A percentile compares a stretch with the other conserved stretches of the same genome.
These are phyloP conservation scores for Chascanopsetta lugubris DNA, from an alignment of 2,113 vertebrate species.

Conservation along the genomic window DNA sequence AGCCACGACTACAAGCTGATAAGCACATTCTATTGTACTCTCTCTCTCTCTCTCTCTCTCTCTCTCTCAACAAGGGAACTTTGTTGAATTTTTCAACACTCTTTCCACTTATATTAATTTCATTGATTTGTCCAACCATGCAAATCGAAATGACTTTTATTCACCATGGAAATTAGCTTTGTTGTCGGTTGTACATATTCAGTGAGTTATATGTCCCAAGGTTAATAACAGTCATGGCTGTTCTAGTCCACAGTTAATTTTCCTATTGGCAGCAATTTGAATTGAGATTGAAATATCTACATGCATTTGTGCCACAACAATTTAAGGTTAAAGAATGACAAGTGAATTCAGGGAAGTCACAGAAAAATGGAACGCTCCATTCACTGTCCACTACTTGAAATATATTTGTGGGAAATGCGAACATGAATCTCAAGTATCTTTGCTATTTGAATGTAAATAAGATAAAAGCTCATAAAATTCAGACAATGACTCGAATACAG, in stretches of 20 bases:
- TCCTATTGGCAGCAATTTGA: slow-evolving; percentile 72
- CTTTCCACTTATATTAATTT: slow-evolving; percentile 33
- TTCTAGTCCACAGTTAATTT: slow-evolving; percentile 60
- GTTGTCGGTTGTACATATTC: slow-evolving; percentile 48
- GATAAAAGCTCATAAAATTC: slow-evolving; percentile 21
- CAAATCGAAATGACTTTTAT: slow-evolving; percentile 47
- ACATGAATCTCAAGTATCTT: slow-evolving; percentile 34
- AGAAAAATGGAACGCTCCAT: slow-evolving; percentile 47
- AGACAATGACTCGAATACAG: slow-evolving; percentile 61
- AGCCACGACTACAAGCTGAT: slow-evolving; percentile 22
- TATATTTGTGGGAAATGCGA: slow-evolving; percentile 61
- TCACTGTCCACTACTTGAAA: slow-evolving; percentile 73
- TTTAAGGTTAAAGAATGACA: slow-evolving; percentile 70
- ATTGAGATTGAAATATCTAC: slow-evolving; percentile 63
- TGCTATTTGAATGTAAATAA: slow-evolving; percentile 65
- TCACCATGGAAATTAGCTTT: slow-evolving; percentile 56
- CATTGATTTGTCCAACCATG: slow-evolving; percentile 39
- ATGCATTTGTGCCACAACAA: slow-evolving; percentile 61
- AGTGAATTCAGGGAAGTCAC: slow-evolving; percentile 65
- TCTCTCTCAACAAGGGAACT: slow-evolving; percentile 17
- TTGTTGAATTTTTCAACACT: slow-evolving; percentile 8
- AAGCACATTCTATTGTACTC: slow-evolving; percentile 8
- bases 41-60: slow-evolving; percentile 10
- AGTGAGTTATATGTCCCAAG: slow-evolving; percentile 29
- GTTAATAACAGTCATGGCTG: slow-evolving; percentile 64